Percentiles rank a stretch among this genome's conserved stretches.
These are phyloP conservation scores for Drosophila truncata DNA, from an alignment of 1,140 invertebrate species.

Conservation along the genomic window DNA sequence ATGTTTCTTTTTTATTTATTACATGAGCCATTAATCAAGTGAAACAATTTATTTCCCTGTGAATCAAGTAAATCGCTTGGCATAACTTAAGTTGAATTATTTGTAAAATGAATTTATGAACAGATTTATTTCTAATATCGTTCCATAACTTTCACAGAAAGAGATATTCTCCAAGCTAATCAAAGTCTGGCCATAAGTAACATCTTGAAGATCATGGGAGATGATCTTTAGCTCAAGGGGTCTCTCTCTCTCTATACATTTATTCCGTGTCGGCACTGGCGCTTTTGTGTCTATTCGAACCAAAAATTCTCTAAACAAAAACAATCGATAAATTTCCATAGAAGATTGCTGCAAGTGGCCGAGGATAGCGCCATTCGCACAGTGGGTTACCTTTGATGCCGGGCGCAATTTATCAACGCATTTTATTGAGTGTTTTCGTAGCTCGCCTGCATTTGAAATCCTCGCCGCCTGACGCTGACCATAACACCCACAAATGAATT, in stretches of 20 bases:
- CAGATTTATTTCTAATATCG: constrained; percentile 11
- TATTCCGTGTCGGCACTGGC: constrained; percentile 54
- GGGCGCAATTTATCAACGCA: constrained; percentile 79
- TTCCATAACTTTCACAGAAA: constrained; percentile 22
- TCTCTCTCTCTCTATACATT: not conserved
- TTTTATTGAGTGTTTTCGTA: constrained; percentile 82
- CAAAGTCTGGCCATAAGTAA: constrained; percentile 33
- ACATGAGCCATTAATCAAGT: not conserved
- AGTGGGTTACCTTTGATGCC: constrained; percentile 82
- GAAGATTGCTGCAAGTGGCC: constrained; percentile 81
- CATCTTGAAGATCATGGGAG: not conserved
- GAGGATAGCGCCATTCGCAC: constrained; percentile 66
- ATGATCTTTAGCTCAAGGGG: not conserved
- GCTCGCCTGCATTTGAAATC: constrained; percentile 74
- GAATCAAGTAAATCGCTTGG: constrained; percentile 1
- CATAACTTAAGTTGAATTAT: constrained; percentile 23
- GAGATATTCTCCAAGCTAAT: constrained; percentile 4
- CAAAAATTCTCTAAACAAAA: constrained; percentile 74
- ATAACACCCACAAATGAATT: constrained; percentile 60
- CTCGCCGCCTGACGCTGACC: constrained; percentile 77
- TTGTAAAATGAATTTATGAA: constrained; percentile 8
- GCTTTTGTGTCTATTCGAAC: constrained; percentile 79
- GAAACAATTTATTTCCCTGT: not conserved
- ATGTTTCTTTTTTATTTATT: constrained; percentile 12
- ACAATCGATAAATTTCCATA: constrained; percentile 80